Conservation (phyloP, 2,113 vertebrate species). For the Amazona guildingii region DNA sequence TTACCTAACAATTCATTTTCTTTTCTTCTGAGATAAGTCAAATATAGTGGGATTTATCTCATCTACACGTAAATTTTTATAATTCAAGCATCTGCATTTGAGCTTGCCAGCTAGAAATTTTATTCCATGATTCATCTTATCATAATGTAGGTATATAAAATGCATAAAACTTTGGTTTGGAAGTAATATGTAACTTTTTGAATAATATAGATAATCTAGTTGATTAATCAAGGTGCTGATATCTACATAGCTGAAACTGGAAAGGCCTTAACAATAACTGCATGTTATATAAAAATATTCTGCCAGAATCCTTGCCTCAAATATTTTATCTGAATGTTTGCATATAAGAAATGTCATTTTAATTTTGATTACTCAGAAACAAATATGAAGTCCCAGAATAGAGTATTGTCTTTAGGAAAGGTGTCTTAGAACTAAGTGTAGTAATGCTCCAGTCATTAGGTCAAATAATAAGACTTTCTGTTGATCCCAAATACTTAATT, state of each 20-base stretch:
- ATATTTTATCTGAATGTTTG: neutral
- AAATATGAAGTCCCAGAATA: neutral
- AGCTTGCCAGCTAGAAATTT: neutral
- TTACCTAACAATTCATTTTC: neutral
- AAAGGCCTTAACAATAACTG: neutral
- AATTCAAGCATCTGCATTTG: neutral
- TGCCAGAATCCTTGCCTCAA: neutral
- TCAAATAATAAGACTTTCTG: neutral
- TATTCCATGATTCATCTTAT: neutral
- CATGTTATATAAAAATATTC: neutral
- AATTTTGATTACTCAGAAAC: neutral
- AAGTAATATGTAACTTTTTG: neutral
- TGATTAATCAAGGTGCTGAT: neutral
- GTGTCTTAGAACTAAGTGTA: neutral
- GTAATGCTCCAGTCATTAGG: neutral
- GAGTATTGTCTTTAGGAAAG: neutral
- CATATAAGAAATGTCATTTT: neutral
- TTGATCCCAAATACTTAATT: neutral
- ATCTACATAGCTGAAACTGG: neutral
- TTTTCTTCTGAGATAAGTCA: conserved; percentile 3
- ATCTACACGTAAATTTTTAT: neutral
- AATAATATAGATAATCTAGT: neutral
- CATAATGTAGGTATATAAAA: neutral
- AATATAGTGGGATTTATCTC: neutral
- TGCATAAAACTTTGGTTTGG: neutral